Base-by-base conservation (phyloP, 2,797 vertebrate species). In the Chaetophractus vellerosus region DNA sequence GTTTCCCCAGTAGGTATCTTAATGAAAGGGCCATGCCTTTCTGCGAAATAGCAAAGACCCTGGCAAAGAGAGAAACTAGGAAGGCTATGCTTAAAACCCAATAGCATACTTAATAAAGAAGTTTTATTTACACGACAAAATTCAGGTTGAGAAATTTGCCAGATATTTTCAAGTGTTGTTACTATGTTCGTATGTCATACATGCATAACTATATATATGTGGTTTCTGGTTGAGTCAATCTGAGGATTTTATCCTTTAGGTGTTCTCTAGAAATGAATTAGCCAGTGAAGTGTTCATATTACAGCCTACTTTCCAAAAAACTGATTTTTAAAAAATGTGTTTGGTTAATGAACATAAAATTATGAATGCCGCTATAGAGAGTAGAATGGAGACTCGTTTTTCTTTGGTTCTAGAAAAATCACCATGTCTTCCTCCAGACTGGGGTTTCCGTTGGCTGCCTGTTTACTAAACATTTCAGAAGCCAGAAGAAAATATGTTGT, bases 391-490 rank as follows among this genome's bases (percentile, higher is more conserved):
- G 19, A 68, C 50, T n/a, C 14, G 0, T 19, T 86, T 94, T 88
- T 92, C 82, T 88, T 76, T 57, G 92, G 9, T 96, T 97, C 79
- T 48, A 97, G 93, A 94, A 78, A 31, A 90, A 55, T 71, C 57
- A 78, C 72, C 92, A 93, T 97, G 95, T 75, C 94, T 80, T 94
- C 91, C 94, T 97, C 23, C 16, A 96, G 96, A 31, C 3, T 98
- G 38, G 97, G 98, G 7, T 95, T 98, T 48, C 93, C 84, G 14
- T 98, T 99, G 96, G 98, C 98, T 57, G 98, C 98, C 7, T 99
- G 99, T 97, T 98, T 99, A 75, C 98, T 99, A 94, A 99, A 99
- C 71, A 96, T 99, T 61, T 99, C 99, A 1, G 99, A 99, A 97
- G 99, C 98, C 92, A 98, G 98, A 76, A 98, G 98, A 96, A 98